A percentile compares a stretch with the other conserved stretches of the same genome.
Evolutionary conservation across 2,797 vertebrate species (phyloP).

Genomic region (Gadopsis marmoratus): DNA sequence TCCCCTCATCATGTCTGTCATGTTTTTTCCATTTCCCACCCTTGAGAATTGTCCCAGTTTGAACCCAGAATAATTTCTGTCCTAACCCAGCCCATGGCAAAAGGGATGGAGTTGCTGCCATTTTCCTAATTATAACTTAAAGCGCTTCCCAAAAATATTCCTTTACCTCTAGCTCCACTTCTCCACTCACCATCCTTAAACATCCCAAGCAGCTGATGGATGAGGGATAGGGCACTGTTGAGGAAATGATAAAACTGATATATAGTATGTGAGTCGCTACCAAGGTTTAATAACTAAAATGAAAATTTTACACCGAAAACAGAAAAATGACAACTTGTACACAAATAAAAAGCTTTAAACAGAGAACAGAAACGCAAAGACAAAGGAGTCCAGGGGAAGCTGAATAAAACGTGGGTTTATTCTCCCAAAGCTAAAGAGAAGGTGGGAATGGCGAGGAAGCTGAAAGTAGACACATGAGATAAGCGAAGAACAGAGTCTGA

Average conservation of each 20-base stretch:
- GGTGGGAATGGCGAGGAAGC: neutral
- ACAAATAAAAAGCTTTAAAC: no score
- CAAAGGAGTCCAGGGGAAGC: neutral
- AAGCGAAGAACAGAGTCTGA: neutral
- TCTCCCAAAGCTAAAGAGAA: neutral
- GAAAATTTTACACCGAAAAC: neutral
- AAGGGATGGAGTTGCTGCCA: neutral
- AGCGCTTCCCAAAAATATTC: conserved; percentile 16
- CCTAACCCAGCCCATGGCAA: neutral
- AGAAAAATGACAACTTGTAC: neutral
- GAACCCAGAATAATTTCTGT: conserved; percentile 11
- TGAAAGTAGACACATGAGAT: neutral
- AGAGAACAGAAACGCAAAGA: no score
- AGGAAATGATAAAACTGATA: neutral
- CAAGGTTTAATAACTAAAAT: neutral
- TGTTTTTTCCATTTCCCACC: neutral
- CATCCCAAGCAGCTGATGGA: neutral
- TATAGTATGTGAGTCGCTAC: neutral
- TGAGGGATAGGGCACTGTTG: neutral
- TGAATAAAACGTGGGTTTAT: neutral
- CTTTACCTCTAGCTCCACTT: conserved; percentile 14
- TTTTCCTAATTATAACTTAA: conserved; percentile 10
- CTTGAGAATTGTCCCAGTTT: conserved; percentile 2
- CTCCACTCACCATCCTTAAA: conserved; percentile 6
- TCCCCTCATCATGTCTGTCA: neutral